These are phyloP conservation scores for Antrozous pallidus DNA, from an alignment of 2,797 vertebrate species.

Conservation along the genomic window DNA sequence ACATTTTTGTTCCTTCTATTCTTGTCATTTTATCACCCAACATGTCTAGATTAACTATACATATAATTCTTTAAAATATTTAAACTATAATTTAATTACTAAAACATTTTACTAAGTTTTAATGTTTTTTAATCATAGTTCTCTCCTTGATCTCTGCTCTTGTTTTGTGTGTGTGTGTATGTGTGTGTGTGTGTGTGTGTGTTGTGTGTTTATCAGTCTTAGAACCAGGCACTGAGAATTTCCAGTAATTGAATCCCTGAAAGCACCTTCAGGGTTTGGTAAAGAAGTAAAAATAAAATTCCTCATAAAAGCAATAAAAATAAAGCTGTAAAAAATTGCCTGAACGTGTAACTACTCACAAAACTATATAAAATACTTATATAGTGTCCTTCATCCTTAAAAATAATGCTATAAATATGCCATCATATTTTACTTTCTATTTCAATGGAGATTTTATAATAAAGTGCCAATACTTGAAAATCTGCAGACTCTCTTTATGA, in stretches of 20 bases:
- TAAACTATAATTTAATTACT: neutral
- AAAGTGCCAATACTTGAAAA: neutral
- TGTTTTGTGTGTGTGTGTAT: neutral
- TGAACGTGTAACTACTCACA: neutral
- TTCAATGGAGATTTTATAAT: neutral
- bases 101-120: neutral
- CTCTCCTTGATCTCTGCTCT: neutral
- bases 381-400: neutral
- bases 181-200: neutral
- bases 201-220: neutral
- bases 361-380: neutral
- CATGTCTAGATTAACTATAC: neutral
- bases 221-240: neutral
- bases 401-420: neutral
- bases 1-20: neutral
- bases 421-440: neutral
- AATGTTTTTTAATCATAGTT: neutral
- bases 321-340: neutral
- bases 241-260: neutral
- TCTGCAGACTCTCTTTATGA: neutral
- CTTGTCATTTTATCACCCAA: neutral
- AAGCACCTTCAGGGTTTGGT: neutral
- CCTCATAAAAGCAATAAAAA: conserved; percentile 21
- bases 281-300: neutral
- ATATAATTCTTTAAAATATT: neutral